Base-by-base conservation (phyloP, 2,113 vertebrate genomes). In the Grantiella picta region DNA sequence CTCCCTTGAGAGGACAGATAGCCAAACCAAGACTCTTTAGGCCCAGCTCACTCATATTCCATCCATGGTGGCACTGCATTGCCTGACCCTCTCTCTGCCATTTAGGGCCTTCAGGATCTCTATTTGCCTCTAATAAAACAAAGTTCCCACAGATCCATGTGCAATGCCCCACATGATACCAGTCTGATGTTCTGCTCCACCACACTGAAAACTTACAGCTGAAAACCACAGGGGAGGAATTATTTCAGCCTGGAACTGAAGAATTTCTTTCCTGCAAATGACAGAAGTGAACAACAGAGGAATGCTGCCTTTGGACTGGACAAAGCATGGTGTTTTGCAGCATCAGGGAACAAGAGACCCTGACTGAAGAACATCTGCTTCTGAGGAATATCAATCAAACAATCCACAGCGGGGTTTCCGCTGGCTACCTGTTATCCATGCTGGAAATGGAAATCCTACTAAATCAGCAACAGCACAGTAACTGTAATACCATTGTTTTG, bases 1-100 rank as follows among this genome's bases (percentile, higher is more conserved):
- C 40, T 72, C 61, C 40, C 33, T 45, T 33, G 56, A 86, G 54
- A 77, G 47, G 42, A 64, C 29, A 13, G n/a, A 33, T 28, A 85
- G 49, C 69, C 7, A 7, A 91, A 60, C 13, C 44, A 87, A 53
- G 61, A 42, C 12, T 49, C 23, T 44, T 35, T 2, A n/a, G 49
- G 29, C 23, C 12, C 65, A 68, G 60, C 24, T 84, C 27, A 66
- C 47, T 50, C 1, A 0, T 42, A 15, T 27, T 10, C 56, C 27
- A 1, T 22, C 38, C 38, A 20, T 1, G 0, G 42, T 35, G 38
- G 72, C 23, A 54, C 8, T 12, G 28, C n/a, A 29, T 1, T 47
- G 40, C 64, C 68, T 92, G 25, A 2, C 60, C 72, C 63, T 66
- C 56, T 33, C 52, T 71, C 56, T 54, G 47, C 28, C 33, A 33